phyloP scores from a whole-genome alignment of 2,113 vertebrate species.

The Cichladusa arquata region DNA sequence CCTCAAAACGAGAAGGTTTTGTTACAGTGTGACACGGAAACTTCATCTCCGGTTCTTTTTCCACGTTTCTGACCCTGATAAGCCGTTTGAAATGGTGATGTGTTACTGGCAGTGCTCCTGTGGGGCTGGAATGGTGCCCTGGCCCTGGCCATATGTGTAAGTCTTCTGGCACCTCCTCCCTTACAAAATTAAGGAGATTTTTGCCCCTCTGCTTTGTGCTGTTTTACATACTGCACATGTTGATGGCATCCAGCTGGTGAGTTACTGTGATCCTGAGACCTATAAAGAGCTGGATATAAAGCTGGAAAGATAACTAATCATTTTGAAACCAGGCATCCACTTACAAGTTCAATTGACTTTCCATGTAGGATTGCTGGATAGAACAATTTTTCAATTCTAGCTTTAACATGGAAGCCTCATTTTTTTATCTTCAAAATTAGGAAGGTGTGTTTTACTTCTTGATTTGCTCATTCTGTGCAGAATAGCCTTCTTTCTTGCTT shows the following conservation, averaged over 20 bases:
- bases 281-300: not conserved
- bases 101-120: not conserved
- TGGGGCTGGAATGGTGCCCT: not conserved
- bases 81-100: not conserved
- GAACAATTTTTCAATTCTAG: not conserved
- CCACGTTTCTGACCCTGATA: not conserved
- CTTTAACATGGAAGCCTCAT: not conserved
- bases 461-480: not conserved
- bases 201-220: not conserved
- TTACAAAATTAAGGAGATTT: not conserved
- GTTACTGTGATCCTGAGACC: not conserved
- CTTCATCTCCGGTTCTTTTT: not conserved
- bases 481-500: not conserved
- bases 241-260: constrained; percentile 18
- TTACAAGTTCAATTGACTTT: not conserved
- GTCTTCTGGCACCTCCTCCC: not conserved
- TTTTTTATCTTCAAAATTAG: not conserved
- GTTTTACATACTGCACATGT: rapidly evolving
- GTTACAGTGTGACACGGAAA: not conserved
- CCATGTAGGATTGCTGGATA: not conserved
- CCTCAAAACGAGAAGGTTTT: not conserved
- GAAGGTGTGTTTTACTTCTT: not conserved
- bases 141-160: not conserved
- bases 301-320: not conserved
- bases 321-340: not conserved